Base-by-base conservation (phyloP, 2,888 invertebrate genomes). In the Ceramica pisi region DNA sequence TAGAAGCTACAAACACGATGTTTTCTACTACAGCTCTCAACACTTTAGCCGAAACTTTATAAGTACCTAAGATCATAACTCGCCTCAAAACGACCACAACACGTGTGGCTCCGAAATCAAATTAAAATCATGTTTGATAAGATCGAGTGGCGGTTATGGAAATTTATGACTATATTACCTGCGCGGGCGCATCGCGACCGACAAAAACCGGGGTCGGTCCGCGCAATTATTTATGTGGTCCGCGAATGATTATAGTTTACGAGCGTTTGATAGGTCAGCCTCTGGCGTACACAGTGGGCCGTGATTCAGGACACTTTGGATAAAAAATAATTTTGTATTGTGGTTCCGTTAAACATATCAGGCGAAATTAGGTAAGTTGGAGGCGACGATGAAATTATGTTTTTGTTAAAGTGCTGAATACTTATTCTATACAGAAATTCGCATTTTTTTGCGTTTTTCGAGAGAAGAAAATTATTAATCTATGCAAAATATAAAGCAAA, bases 111-210 rank as follows among this genome's bases (percentile, higher is more conserved):
- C 94, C 93, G 86, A 94, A 95, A 96, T 95, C 96, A 95, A 96
- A 96, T 96, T 96, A 95, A 96, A 96, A 95, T 95, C 95, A 94
- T 95, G 94, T 95, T 95, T 95, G 95, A 96, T 96, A 96, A 95
- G 94, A 96, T 96, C 96, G 95, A 95, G 93, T 95, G 95, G 95
- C 95, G 94, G 95, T 95, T 96, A 96, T 95, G 95, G 94, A 95
- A 95, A 96, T 96, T 96, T 96, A 95, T 96, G 96, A 95, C 96
- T 96, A 95, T 96, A 96, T 96, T 96, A 96, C 95, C 95, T 95
- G 95, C 94, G 94, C 94, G 87, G 89, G 93, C 94, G 95, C 95
- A 94, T 91, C 92, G 88, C 89, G 87, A 83, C 93, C 92, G 92
- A 94, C 93, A 94, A 95, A 94, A 95, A 94, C 93, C 92, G 91